Evolutionary conservation across 2,113 vertebrate species (phyloP).

Genomic region (Rissa tridactyla): DNA sequence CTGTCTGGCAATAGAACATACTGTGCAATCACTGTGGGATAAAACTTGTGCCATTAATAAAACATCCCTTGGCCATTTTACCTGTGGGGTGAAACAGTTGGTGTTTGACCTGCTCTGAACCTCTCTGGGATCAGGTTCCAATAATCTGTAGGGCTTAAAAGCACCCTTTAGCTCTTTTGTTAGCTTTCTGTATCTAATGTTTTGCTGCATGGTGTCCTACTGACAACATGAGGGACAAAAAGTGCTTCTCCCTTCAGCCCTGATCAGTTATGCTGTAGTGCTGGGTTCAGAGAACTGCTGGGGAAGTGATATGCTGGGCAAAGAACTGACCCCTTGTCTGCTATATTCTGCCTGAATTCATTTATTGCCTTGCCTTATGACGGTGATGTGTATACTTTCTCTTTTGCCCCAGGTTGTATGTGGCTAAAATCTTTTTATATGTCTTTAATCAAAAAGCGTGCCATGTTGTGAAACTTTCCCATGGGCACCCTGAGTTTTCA

Average conservation of each 20-base stretch:
- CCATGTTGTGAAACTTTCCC: background rate
- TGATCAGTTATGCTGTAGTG: background rate
- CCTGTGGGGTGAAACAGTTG: background rate
- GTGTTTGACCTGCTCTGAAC: background rate
- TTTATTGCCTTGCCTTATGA: background rate
- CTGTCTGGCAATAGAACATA: background rate
- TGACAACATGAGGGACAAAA: background rate
- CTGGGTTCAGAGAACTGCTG: background rate
- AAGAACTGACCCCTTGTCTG: background rate
- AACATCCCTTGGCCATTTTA: background rate
- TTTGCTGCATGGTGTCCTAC: background rate
- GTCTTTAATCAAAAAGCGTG: background rate
- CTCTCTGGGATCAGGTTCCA: background rate
- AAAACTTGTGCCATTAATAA: background rate
- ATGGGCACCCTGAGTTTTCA: background rate
- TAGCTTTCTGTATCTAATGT: background rate
- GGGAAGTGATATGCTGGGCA: background rate
- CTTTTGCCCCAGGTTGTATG: background rate
- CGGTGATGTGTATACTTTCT: background rate
- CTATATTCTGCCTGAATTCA: background rate
- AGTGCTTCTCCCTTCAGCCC: background rate
- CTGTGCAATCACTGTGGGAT: background rate
- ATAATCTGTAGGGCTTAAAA: background rate
- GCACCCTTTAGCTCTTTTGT: background rate
- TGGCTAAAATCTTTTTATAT: background rate